Conservation (phyloP, 35 echinoderm and acorn worm species). For the Amphiura filiformis region DNA sequence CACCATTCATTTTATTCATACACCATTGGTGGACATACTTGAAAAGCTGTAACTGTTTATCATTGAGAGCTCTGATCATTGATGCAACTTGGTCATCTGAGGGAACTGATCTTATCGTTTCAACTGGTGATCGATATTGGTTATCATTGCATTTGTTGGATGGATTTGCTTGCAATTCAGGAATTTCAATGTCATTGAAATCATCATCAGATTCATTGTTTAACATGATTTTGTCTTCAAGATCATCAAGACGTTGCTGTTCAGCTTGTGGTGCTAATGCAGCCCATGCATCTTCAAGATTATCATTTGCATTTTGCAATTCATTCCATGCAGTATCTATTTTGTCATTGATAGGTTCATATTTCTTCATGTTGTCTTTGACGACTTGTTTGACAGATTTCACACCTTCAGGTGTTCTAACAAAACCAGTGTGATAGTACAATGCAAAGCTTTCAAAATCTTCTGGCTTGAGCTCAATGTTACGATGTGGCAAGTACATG, state of each 20-base stretch:
- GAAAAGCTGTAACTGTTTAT: constrained; percentile 39
- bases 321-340: background rate
- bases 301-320: background rate
- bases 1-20: constrained; percentile 1
- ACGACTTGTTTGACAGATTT: background rate
- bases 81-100: constrained; percentile 1
- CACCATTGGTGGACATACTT: constrained; percentile 9
- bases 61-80: constrained; percentile 10
- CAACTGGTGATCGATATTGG: background rate
- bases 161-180: background rate
- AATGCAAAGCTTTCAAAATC: no score
- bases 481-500: no score
- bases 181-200: background rate
- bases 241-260: constrained; percentile 1
- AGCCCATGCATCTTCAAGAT: background rate
- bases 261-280: background rate
- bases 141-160: background rate
- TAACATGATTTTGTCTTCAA: background rate
- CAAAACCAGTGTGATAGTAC: background rate
- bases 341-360: constrained; percentile 6
- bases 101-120: background rate
- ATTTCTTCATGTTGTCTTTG: background rate
- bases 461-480: no score
- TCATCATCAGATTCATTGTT: background rate
- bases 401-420: background rate